Evolutionary conservation across 2,888 invertebrate genomes (phyloP).

Genomic region (Melipona beecheii): DNA sequence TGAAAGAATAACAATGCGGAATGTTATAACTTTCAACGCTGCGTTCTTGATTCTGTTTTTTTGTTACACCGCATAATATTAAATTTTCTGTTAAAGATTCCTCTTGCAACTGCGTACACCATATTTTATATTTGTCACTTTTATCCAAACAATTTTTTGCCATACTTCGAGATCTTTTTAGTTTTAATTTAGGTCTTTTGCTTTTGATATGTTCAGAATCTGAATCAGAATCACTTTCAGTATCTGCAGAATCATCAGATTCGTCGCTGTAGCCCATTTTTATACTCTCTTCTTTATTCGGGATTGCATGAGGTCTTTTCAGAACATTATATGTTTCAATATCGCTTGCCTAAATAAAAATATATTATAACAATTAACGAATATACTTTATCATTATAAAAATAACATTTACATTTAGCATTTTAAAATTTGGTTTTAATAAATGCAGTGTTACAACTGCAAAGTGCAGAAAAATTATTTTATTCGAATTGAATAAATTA

Average conservation of each 20-base stretch:
- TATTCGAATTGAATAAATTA: background rate
- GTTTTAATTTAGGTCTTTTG: slow-evolving; percentile 86
- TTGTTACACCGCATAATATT: slow-evolving; percentile 91
- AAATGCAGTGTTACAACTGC: background rate
- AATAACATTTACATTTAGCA: background rate
- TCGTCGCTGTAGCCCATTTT: slow-evolving; percentile 87
- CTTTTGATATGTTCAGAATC: slow-evolving; percentile 81
- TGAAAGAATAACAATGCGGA: slow-evolving; percentile 84
- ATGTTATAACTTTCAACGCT: slow-evolving; percentile 92
- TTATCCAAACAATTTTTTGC: slow-evolving; percentile 83
- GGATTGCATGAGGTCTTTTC: slow-evolving; percentile 76
- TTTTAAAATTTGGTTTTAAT: background rate
- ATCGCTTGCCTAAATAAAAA: slow-evolving; percentile 73
- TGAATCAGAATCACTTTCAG: slow-evolving; percentile 87
- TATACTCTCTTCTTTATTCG: slow-evolving; percentile 67
- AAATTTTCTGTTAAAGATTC: slow-evolving; percentile 92
- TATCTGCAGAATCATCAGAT: slow-evolving; percentile 85
- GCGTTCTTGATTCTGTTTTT: slow-evolving; percentile 87
- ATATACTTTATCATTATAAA: background rate
- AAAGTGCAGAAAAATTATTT: background rate
- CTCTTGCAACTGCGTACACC: slow-evolving; percentile 90
- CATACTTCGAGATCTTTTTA: slow-evolving; percentile 81
- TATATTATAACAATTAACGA: slow-evolving; percentile 21
- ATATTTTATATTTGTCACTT: slow-evolving; percentile 91
- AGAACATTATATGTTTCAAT: slow-evolving; percentile 79